Conservation (phyloP, 2,113 vertebrate species). For the Hypanus sabinus region DNA sequence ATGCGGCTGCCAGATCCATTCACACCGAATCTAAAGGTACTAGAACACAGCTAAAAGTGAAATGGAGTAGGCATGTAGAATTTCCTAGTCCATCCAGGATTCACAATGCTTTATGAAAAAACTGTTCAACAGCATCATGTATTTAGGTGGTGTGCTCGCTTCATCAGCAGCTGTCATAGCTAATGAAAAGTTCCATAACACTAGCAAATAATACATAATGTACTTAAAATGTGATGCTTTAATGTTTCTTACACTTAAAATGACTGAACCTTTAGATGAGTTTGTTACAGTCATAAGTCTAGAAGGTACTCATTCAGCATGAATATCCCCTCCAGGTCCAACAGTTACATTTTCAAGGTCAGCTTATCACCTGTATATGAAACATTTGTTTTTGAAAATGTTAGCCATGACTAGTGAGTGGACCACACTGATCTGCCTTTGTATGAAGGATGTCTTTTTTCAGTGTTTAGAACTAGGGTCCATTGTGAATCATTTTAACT, state of each 20-base stretch:
- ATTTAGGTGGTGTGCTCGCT: neutral
- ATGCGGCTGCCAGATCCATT: slow-evolving; percentile 99
- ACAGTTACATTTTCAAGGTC: neutral
- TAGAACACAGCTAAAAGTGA: neutral
- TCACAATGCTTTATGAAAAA: neutral
- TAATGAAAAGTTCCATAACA: neutral
- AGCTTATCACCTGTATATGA: neutral
- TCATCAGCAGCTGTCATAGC: neutral
- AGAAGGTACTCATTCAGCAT: neutral
- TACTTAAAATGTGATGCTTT: neutral
- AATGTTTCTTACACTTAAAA: neutral
- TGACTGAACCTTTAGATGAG: neutral
- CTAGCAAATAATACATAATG: neutral
- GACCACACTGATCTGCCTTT: neutral
- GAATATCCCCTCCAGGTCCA: too few relatives aligned
- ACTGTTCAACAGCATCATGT: neutral
- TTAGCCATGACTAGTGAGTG: neutral
- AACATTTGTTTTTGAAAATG: neutral
- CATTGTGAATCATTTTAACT: neutral
- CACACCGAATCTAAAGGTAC: slow-evolving; percentile 95
- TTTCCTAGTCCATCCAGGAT: neutral
- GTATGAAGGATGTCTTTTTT: neutral
- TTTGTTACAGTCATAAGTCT: neutral
- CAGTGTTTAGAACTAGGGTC: neutral
- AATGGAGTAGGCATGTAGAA: neutral